Percentiles rank a stretch among this genome's conserved stretches.
Conservation (phyloP, 2,888 invertebrate genomes). For the Azorinus chamasolen region DNA sequence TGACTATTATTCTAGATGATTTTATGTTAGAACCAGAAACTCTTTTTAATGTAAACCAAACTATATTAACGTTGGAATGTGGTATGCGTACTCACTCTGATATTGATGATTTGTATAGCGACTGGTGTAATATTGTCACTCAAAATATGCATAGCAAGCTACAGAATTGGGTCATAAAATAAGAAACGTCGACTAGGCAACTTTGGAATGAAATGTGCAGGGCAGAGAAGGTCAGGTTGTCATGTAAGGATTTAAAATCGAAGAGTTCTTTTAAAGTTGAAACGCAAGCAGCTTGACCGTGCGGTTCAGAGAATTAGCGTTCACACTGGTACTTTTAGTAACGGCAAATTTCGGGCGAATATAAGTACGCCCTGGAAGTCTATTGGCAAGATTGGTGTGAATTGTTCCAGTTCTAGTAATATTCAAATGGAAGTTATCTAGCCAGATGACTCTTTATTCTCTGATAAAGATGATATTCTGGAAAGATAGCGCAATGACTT, state of each 20-base stretch:
- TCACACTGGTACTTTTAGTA: slow-evolving; percentile 18
- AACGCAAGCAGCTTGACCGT: slow-evolving; percentile 10
- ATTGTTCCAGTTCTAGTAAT: too few species aligned
- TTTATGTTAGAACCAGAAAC: background rate
- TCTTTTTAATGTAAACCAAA: slow-evolving; percentile 8
- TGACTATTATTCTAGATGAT: slow-evolving; percentile 2
- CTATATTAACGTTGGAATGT: slow-evolving; percentile 13
- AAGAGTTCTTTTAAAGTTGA: slow-evolving; percentile 1
- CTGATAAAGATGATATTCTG: too few species aligned
- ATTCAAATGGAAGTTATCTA: too few species aligned
- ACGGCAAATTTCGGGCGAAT: slow-evolving; percentile 17
- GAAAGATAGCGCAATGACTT: too few species aligned
- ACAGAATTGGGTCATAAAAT: background rate
- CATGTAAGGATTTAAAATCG: background rate
- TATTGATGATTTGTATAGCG: slow-evolving; percentile 2
- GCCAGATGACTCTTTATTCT: too few species aligned
- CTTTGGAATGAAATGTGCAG: slow-evolving; percentile 4
- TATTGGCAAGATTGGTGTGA: slow-evolving; percentile 38
- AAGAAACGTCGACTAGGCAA: background rate
- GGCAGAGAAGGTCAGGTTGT: slow-evolving; percentile 1
- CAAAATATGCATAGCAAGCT: slow-evolving; percentile 7
- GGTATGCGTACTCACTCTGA: slow-evolving; percentile 1
- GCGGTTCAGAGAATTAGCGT: slow-evolving; percentile 7
- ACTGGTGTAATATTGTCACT: slow-evolving; percentile 19
- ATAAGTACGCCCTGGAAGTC: slow-evolving; percentile 23